A percentile compares a stretch with the other conserved stretches of the same genome.
phyloP scores from a whole-genome alignment of 1,140 invertebrate species.

The Sinella curviseta region DNA sequence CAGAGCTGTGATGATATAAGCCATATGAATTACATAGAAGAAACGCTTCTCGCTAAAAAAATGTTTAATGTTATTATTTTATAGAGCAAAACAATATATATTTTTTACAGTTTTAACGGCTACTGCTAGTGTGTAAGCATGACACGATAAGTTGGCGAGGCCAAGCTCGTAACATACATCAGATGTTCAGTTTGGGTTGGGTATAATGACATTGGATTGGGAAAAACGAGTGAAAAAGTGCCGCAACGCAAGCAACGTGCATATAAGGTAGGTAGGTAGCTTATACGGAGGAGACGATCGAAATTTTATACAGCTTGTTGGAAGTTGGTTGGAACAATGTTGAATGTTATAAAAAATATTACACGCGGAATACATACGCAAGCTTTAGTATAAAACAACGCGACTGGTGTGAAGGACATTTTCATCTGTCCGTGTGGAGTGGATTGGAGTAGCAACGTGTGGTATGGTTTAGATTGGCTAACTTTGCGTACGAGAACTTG shows the following conservation, averaged over 20 bases:
- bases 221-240: too few species aligned
- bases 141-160: not conserved
- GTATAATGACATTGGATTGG: not conserved
- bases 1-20: not conserved
- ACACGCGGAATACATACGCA: not conserved
- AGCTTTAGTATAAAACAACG: too few species aligned
- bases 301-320: too few species aligned
- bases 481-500: too few species aligned
- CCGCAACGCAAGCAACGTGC: too few species aligned
- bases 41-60: not conserved
- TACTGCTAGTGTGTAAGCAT: too few species aligned
- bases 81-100: too few species aligned
- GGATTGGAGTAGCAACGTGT: too few species aligned
- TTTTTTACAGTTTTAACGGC: too few species aligned
- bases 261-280: not conserved
- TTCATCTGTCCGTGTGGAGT: not conserved
- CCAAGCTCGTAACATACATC: not conserved
- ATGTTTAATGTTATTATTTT: not conserved
- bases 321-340: too few species aligned
- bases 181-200: not conserved
- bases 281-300: too few species aligned
- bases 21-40: not conserved
- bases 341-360: not conserved
- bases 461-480: too few species aligned
- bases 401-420: not conserved